A percentile compares a stretch with the other conserved stretches of the same genome.
Evolutionary conservation across 2,797 vertebrate species (phyloP).

Genomic region (Silurus lanzhouensis): DNA sequence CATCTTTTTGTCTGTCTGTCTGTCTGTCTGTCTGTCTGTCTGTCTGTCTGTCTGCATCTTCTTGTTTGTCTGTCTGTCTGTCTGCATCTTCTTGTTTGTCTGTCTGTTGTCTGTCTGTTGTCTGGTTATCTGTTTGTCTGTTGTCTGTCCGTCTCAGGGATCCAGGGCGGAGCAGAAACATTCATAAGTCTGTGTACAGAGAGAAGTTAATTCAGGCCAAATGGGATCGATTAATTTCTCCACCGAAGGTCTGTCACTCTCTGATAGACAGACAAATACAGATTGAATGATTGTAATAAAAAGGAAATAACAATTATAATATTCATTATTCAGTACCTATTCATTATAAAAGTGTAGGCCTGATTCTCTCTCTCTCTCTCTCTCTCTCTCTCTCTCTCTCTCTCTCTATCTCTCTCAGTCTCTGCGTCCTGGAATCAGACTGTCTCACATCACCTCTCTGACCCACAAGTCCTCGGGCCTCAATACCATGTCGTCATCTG

Average conservation of each 20-base stretch:
- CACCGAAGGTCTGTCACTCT: slow-evolving; percentile 52
- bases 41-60: too few relatives aligned
- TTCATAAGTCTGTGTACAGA: slow-evolving; percentile 68
- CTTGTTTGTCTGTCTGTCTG: too few relatives aligned
- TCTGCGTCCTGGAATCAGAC: slow-evolving; percentile 40
- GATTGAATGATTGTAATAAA: neutral
- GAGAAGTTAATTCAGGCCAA: slow-evolving; percentile 69
- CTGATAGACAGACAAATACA: neutral
- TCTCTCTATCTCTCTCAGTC: slow-evolving; percentile 14
- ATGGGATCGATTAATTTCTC: slow-evolving; percentile 74
- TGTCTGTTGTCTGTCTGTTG: too few relatives aligned
- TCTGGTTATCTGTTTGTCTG: neutral
- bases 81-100: too few relatives aligned
- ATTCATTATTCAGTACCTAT: too few relatives aligned
- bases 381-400: neutral
- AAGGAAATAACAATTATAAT: neutral
- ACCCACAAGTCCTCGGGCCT: slow-evolving; percentile 58
- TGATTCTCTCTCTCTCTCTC: neutral
- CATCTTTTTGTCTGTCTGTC: too few relatives aligned
- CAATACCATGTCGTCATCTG: slow-evolving; percentile 65
- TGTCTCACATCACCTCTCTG: slow-evolving; percentile 30
- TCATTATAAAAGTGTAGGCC: neutral
- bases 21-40: too few relatives aligned
- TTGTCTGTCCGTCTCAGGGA: slow-evolving; percentile 67
- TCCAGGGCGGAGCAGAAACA: slow-evolving; percentile 72